Conservation (phyloP, 2,113 vertebrate genomes). For the Oenanthe melanoleuca region DNA sequence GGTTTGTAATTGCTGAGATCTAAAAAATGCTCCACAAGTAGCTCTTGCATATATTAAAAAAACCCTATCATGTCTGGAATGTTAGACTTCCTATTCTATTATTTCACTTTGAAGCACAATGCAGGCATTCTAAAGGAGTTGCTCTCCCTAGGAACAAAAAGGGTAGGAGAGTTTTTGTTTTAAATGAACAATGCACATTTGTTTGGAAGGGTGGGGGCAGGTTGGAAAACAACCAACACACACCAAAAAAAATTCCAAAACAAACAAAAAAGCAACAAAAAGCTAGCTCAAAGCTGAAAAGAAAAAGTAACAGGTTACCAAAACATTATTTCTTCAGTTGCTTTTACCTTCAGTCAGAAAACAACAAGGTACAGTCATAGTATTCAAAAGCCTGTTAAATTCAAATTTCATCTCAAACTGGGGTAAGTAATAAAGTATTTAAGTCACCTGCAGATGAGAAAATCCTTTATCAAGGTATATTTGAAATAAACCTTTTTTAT, state of each 20-base stretch:
- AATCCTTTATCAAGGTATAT: not conserved
- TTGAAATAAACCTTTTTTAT: not conserved
- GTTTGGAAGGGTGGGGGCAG: not conserved
- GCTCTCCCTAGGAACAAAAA: not conserved
- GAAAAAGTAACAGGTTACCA: not conserved
- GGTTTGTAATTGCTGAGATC: not conserved
- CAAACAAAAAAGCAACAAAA: not conserved
- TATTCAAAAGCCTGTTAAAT: not conserved
- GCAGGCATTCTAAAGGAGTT: not conserved
- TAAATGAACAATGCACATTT: not conserved
- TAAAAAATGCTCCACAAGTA: not conserved
- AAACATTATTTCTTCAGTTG: not conserved
- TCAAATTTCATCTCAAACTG: not conserved
- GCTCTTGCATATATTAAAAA: not conserved
- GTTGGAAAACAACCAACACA: not conserved
- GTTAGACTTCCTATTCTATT: not conserved
- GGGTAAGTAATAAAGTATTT: not conserved
- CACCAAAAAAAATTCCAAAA: rapidly evolving
- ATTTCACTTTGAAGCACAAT: not conserved
- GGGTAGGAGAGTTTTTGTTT: not conserved
- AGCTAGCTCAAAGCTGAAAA: not conserved
- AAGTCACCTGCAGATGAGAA: not conserved
- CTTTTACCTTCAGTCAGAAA: not conserved
- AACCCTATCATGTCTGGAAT: not conserved
- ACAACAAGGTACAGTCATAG: not conserved